phyloP scores from a whole-genome alignment of 2,888 invertebrate species.

The Drosophila austrosaltans region DNA sequence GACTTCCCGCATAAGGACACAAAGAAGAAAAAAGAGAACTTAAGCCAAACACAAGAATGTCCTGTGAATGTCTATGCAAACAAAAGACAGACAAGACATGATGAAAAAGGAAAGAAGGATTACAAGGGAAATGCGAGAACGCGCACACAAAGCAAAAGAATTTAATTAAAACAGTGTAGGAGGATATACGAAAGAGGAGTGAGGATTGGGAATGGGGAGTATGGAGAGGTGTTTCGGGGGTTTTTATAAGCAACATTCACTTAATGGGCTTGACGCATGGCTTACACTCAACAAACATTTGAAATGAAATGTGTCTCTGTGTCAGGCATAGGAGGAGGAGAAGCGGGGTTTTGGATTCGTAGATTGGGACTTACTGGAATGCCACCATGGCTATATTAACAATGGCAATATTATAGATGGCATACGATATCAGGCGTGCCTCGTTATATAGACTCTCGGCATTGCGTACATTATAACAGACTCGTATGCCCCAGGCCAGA shows the following conservation, averaged over 20 bases:
- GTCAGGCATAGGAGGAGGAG: too few species aligned
- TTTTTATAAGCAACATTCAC: conserved; percentile 4
- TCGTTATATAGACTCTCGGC: conserved; percentile 97
- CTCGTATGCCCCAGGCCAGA: conserved; percentile 92
- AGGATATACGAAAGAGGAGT: background rate
- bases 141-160: conserved; percentile 63
- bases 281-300: conserved; percentile 50
- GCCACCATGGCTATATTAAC: conserved; percentile 96
- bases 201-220: background rate
- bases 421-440: conserved; percentile 95
- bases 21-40: conserved; percentile 28
- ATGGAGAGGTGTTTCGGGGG: background rate
- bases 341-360: background rate
- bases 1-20: conserved; percentile 20
- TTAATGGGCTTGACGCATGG: conserved; percentile 46
- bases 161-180: conserved; percentile 69
- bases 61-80: conserved; percentile 61
- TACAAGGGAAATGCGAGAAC: conserved; percentile 55
- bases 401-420: conserved; percentile 96
- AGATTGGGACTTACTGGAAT: conserved; percentile 90
- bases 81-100: conserved; percentile 43
- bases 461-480: conserved; percentile 93
- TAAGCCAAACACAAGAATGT: conserved; percentile 46
- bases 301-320: conserved; percentile 40
- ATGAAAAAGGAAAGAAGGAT: conserved; percentile 56